Conservation (phyloP, 2,888 invertebrate genomes). For the Diplolepis rosae region DNA sequence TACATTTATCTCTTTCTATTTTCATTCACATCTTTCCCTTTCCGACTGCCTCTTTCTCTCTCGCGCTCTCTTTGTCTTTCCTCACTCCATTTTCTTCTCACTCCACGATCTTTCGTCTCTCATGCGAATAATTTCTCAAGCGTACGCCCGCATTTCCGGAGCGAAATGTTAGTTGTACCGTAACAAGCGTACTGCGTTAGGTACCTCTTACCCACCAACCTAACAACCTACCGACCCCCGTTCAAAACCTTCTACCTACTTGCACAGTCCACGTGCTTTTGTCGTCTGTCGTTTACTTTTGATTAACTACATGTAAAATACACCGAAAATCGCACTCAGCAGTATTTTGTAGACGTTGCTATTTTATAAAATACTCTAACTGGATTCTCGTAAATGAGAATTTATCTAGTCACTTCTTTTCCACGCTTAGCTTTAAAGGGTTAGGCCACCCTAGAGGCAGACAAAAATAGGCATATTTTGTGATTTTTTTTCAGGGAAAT, state of each 20-base stretch:
- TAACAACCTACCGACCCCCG: constrained; percentile 18
- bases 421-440: no score
- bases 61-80: neutral
- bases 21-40: constrained; percentile 16
- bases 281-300: constrained; percentile 13
- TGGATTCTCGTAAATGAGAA: neutral
- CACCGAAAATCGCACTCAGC: neutral
- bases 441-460: no score
- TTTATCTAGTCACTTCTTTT: neutral
- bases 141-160: constrained; percentile 25
- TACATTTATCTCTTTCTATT: neutral
- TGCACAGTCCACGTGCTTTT: constrained; percentile 23
- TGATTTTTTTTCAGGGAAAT: no score
- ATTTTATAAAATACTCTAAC: neutral
- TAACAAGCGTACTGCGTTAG: constrained; percentile 1
- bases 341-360: neutral
- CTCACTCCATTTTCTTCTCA: constrained; percentile 5
- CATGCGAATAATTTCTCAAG: constrained; percentile 36
- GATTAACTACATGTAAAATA: neutral
- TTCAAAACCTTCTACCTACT: neutral
- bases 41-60: neutral
- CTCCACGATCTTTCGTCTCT: constrained; percentile 20
- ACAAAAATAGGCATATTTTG: no score
- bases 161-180: constrained; percentile 4
- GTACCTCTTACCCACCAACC: constrained; percentile 19